These are phyloP conservation scores for Upupa epops DNA, from an alignment of 2,113 vertebrate genomes.

Conservation along the genomic window DNA sequence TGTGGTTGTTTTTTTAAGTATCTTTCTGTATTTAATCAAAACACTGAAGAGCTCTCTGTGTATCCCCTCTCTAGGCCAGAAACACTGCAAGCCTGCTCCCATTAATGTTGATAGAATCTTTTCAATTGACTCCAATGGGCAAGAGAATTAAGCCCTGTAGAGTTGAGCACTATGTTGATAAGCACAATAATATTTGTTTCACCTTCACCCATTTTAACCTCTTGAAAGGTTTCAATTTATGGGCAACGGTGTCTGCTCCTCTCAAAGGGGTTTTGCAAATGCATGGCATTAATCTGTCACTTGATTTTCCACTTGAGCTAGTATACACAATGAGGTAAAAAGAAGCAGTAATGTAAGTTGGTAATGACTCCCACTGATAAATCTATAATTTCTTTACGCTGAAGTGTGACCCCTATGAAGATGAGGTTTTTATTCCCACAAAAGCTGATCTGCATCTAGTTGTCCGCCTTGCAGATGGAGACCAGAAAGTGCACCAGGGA, in stretches of 20 bases:
- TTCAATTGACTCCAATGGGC: not conserved
- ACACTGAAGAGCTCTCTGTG: not conserved
- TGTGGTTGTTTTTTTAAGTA: not conserved
- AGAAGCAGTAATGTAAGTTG: not conserved
- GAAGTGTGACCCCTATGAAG: not conserved
- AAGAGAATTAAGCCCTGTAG: not conserved
- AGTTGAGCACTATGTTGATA: not conserved
- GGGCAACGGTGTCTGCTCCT: constrained; percentile 6
- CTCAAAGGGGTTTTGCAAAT: not conserved
- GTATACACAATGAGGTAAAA: constrained; percentile 22
- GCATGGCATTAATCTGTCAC: constrained; percentile 28
- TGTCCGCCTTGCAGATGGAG: constrained; percentile 1
- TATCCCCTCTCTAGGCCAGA: not conserved
- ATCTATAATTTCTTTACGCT: constrained; percentile 39
- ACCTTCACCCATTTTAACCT: constrained; percentile 21
- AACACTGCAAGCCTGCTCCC: not conserved
- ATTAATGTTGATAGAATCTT: not conserved
- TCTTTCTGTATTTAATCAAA: not conserved
- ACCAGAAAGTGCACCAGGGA: not conserved
- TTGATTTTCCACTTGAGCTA: constrained; percentile 68
- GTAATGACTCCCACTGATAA: constrained; percentile 40
- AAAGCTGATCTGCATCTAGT: not conserved
- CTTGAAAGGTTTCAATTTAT: constrained; percentile 3
- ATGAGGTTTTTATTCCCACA: not conserved
- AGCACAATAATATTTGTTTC: constrained; percentile 20